A percentile compares a stretch with the other conserved stretches of the same genome.
Conservation (phyloP, 2,888 invertebrate genomes). For the Amiota communis region DNA sequence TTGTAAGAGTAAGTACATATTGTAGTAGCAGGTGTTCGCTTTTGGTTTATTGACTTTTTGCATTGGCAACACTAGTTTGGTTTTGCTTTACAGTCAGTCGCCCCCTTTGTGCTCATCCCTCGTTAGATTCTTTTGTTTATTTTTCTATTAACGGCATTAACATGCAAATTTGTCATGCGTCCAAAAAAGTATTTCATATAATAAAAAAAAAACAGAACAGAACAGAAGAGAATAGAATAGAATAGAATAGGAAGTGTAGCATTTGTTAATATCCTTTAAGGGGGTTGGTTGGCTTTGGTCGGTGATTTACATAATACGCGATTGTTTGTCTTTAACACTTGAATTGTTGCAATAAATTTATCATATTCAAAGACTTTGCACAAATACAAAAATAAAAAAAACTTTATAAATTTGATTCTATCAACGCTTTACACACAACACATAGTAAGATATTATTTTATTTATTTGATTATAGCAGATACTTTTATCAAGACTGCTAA, state of each 20-base stretch:
- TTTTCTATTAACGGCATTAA: constrained; percentile 56
- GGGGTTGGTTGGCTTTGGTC: background rate
- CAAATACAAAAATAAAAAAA: constrained; percentile 37
- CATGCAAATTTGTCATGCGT: constrained; percentile 49
- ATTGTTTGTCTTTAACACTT: constrained; percentile 58
- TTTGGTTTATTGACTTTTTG: constrained; percentile 23
- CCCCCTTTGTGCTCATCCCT: constrained; percentile 24
- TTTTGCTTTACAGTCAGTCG: constrained; percentile 37
- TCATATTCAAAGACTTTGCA: constrained; percentile 50
- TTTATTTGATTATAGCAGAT: too few relatives aligned
- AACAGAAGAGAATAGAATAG: background rate
- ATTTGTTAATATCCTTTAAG: background rate
- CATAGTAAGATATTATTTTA: background rate
- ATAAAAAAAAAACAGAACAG: background rate
- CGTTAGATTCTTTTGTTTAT: constrained; percentile 47
- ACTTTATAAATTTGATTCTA: constrained; percentile 26
- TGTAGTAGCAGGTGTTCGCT: constrained; percentile 48
- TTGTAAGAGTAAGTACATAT: constrained; percentile 21
- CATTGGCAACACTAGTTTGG: constrained; percentile 27
- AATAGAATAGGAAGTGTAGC: background rate
- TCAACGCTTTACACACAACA: background rate
- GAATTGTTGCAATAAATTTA: constrained; percentile 56
- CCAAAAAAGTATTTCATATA: constrained; percentile 29
- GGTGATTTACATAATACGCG: constrained; percentile 61
- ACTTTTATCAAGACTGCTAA: too few relatives aligned